Evolutionary conservation across 2,888 invertebrate species (phyloP).

Genomic region (Eristalis intricaria): DNA sequence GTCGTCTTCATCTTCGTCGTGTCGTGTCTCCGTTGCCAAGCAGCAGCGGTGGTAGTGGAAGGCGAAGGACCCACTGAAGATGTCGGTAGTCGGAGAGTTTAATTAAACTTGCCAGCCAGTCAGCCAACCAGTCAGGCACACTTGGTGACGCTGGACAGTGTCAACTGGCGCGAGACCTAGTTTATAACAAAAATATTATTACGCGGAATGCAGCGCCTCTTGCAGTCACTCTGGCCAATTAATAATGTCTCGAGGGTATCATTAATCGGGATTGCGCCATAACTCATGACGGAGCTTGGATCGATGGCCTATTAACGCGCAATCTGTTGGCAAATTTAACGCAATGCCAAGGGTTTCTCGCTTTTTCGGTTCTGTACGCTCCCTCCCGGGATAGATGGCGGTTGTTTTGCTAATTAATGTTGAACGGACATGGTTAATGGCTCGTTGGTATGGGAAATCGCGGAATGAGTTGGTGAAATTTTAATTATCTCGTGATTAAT

Average conservation of each 20-base stretch:
- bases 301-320: constrained; percentile 67
- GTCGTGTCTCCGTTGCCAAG: background rate
- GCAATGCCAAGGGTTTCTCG: constrained; percentile 37
- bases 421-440: constrained; percentile 68
- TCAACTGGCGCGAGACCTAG: constrained; percentile 68
- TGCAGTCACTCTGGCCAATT: constrained; percentile 63
- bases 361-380: constrained; percentile 21
- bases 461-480: constrained; percentile 65
- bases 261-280: constrained; percentile 68
- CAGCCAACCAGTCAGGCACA: constrained; percentile 35
- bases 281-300: constrained; percentile 63
- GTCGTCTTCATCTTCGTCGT: background rate
- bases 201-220: constrained; percentile 56
- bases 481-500: constrained; percentile 65
- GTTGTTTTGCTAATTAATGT: constrained; percentile 69
- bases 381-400: constrained; percentile 56
- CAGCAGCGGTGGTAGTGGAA: background rate
- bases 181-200: constrained; percentile 67
- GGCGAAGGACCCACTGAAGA: constrained; percentile 52
- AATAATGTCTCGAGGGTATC: constrained; percentile 68
- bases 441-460: constrained; percentile 39
- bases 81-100: constrained; percentile 61
- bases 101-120: constrained; percentile 68
- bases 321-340: constrained; percentile 53
- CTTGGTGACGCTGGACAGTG: constrained; percentile 60